Base-by-base conservation (phyloP, 2,113 vertebrate genomes). In the Nansenia antarctica region DNA sequence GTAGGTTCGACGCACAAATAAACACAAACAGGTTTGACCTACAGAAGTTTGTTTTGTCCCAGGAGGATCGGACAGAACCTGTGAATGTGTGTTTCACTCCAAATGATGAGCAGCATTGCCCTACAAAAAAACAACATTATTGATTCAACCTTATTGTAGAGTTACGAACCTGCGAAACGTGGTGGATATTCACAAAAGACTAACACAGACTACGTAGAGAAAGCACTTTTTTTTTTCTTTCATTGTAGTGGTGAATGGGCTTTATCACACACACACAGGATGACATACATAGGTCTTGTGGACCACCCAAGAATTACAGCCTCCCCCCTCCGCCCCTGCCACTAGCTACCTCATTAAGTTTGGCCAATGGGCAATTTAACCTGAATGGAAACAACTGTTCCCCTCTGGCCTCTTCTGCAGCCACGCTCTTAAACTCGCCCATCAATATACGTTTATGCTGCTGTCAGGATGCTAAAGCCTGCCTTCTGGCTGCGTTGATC, bases 391-490 rank as follows among this genome's bases (percentile, higher is more conserved):
- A 77, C 80, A 67, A 73, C 60, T 37, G 45, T 81, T 85, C 77
- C 58, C 63, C 47, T 72, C 26, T 39, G 69, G 68, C 71, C 74
- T 67, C 30, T 69, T 65, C 71, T 74, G 49, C 69, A 82, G 75
- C 78, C 39, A 8, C 52, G 69, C 65, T 67, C 76, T 74, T 78
- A 79, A 85, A 86, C 79, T 72, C 68, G 29, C 76, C 76, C 80
- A 88, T 89, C 80, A 79, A 78, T 85, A 72, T 74, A 55, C 81
- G 81, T 89, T 84, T 78, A 76, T 76, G 32, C 69, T 35, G 70
- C 65, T 77, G 82, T 58, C 78, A 71, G 63, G 22, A 69, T 39
- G 20, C 8, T 52, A 79, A 30, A n/a, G 27, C 52, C 54, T 34
- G 70, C 30, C 42, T 71, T 49, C 54, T 34, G 70, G 34, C 42